phyloP scores from a whole-genome alignment of 2,113 vertebrate genomes.

The Ornithorhynchus anatinus region DNA sequence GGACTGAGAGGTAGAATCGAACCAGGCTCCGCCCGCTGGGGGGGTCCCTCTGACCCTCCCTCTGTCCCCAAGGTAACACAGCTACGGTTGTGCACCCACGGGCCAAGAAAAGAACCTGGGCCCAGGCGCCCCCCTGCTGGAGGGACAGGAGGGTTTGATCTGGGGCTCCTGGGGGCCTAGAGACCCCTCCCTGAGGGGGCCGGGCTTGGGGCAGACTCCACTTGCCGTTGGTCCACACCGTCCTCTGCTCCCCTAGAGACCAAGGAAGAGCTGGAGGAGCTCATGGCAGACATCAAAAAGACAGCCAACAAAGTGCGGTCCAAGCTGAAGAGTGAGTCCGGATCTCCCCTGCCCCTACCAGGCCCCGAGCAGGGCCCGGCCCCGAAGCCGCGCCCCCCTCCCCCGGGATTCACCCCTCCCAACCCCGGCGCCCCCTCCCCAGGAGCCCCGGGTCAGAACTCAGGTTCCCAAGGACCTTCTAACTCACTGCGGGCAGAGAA shows the following conservation, averaged over 20 bases:
- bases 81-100: too few relatives aligned
- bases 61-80: too few relatives aligned
- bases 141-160: background rate
- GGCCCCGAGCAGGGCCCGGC: background rate
- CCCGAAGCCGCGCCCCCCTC: too few relatives aligned
- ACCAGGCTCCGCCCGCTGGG: too few relatives aligned
- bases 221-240: background rate
- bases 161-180: too few relatives aligned
- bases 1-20: background rate
- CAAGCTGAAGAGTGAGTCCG: slow-evolving; percentile 93
- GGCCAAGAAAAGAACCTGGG: background rate
- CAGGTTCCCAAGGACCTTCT: too few relatives aligned
- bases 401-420: too few relatives aligned
- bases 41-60: too few relatives aligned
- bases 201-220: background rate
- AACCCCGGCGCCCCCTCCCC: too few relatives aligned
- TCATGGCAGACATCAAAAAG: slow-evolving; percentile 97
- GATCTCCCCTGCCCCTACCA: fast-evolving
- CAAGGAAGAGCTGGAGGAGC: slow-evolving; percentile 90
- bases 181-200: background rate
- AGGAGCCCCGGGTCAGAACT: too few relatives aligned
- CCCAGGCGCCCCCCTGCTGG: background rate
- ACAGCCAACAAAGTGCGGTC: slow-evolving; percentile 96
- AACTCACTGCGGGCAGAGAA: too few relatives aligned
- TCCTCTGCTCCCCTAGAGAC: slow-evolving; percentile 78